Evolutionary conservation across 2,113 vertebrate genomes (phyloP).

Genomic region (Hemibagrus wyckioides): DNA sequence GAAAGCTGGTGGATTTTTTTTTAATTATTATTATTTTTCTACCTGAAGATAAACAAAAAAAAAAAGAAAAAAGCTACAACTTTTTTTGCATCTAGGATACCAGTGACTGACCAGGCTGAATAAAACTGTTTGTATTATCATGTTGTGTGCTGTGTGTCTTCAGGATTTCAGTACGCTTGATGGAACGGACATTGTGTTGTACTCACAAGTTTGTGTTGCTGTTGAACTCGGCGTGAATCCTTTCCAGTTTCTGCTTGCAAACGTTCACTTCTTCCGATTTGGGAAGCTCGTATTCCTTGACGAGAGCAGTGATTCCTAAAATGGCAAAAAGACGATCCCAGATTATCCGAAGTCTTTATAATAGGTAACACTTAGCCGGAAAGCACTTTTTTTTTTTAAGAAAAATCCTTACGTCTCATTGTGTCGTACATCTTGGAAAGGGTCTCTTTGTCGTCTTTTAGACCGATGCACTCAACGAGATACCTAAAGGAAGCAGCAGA

Average conservation of each 20-base stretch:
- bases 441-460: conserved; percentile 79
- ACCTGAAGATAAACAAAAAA: conserved; percentile 56
- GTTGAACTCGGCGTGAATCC: conserved; percentile 84
- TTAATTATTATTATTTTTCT: conserved; percentile 69
- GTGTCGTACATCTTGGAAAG: conserved; percentile 82
- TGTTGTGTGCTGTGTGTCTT: not conserved
- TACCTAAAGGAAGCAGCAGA: conserved; percentile 74
- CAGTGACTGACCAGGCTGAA: conserved; percentile 66
- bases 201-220: conserved; percentile 79
- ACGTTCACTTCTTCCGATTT: conserved; percentile 79
- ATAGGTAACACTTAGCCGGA: too few species aligned
- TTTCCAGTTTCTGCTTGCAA: conserved; percentile 89
- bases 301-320: conserved; percentile 85
- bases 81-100: conserved; percentile 78
- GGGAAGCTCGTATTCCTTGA: conserved; percentile 87
- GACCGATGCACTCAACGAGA: conserved; percentile 82
- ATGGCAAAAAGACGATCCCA: not conserved
- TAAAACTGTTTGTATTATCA: conserved; percentile 68
- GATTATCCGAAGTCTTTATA: too few species aligned
- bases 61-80: conserved; percentile 58
- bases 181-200: not conserved
- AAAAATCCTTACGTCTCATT: conserved; percentile 86
- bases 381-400: not conserved
- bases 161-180: not conserved
- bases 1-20: conserved; percentile 65